Base-by-base conservation (phyloP, 2,113 vertebrate genomes). In the Eurypyga helias region DNA sequence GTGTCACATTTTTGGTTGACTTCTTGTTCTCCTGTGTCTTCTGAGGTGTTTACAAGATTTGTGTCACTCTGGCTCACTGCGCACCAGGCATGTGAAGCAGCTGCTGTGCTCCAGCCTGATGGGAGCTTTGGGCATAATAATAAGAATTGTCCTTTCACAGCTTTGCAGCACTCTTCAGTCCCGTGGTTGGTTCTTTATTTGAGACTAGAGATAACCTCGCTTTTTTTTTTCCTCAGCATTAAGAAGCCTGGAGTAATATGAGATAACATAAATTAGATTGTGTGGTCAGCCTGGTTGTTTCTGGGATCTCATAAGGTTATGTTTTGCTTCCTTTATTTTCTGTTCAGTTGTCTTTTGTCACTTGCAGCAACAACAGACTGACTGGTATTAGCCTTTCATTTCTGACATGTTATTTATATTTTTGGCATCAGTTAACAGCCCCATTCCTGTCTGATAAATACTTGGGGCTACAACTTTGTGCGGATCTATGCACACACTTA, bases 11-110 rank as follows among this genome's bases (percentile, higher is more conserved):
- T 93, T 84, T 72, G 16, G 7, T 24, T 54, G 51, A 78, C 55
- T 45, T 92, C 71, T 71, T 73, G 45, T 73, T 85, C 58, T 93
- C 16, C 43, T 0, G 1, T 84, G 33, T 55, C 52, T 95, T 83
- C 72, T 89, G 79, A 83, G 78, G 79, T 78, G 90, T 93, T 92
- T 92, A 90, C 43, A 90, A 90, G 61, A 66, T 70, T 90, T 45
- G 51, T 84, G 83, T 70, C 24, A 6, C 70, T 83, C 49, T 0
- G 2, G 49, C 51, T 95, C 0, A 0, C 78, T 57, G 54, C 49
- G 36, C 2, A 2, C 28, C 57, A 28, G 80, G 80, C 60, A 43
- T 2, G 7, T 46, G 83, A 90, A 17, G 81, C 81, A 84, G 92
- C 38, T 1, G 11, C 20, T 69, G 10, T 85, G 38, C 67, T 90